phyloP scores from a whole-genome alignment of 2,888 invertebrate species.

The Argyresthia goedartella region DNA sequence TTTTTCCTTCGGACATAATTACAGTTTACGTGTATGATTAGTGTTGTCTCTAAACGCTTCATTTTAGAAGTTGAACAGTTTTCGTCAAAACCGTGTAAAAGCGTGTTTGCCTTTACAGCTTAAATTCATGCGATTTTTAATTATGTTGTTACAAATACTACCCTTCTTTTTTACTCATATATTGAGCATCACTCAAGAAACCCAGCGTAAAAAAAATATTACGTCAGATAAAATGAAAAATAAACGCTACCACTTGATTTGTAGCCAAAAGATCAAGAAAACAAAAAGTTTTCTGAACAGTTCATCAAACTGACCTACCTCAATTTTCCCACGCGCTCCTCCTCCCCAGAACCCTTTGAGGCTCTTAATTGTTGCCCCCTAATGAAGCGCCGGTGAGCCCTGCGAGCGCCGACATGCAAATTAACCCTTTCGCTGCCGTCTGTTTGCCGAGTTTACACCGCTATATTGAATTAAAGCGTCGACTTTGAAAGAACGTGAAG shows the following conservation, averaged over 20 bases:
- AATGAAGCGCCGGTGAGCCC: slow-evolving; percentile 67
- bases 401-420: slow-evolving; percentile 62
- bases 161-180: too few relatives aligned
- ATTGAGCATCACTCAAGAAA: too few relatives aligned
- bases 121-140: too few relatives aligned
- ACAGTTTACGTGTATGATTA: slow-evolving; percentile 30
- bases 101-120: too few relatives aligned
- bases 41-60: neutral
- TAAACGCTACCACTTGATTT: too few relatives aligned
- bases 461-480: slow-evolving; percentile 63
- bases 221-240: too few relatives aligned
- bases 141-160: too few relatives aligned
- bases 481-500: slow-evolving; percentile 35
- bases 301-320: slow-evolving; percentile 41
- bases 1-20: slow-evolving; percentile 33
- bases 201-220: too few relatives aligned
- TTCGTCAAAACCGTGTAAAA: too few relatives aligned
- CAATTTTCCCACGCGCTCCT: slow-evolving; percentile 58
- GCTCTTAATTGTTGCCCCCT: slow-evolving; percentile 60
- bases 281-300: too few relatives aligned
- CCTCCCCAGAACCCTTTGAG: slow-evolving; percentile 30
- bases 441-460: slow-evolving; percentile 59
- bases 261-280: too few relatives aligned
- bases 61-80: too few relatives aligned
- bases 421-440: slow-evolving; percentile 63